Base-by-base conservation (phyloP, 2,888 invertebrate genomes). In the Lissocephala sabroskyi region DNA sequence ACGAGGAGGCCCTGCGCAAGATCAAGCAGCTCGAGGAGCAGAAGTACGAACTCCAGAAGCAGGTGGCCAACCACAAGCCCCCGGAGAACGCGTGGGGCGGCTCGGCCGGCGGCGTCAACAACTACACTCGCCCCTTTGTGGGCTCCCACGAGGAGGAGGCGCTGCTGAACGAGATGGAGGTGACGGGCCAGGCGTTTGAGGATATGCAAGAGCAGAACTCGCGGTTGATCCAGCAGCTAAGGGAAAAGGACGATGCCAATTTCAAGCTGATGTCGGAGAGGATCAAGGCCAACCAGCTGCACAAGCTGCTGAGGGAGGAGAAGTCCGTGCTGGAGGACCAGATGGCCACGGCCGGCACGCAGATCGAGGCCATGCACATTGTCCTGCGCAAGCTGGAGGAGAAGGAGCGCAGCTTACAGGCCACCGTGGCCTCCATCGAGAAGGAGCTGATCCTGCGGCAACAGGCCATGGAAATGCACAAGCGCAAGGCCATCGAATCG, bases 131-230 rank as follows among this genome's bases (percentile, higher is more conserved):
- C 19, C 90, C 91, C 0, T 92, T 92, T 79, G 91, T 91, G 0
- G 91, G 91, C 1, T 91, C 91, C 0, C 90, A 90, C 78, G 97
- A 98, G 83, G 98, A 98, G 84, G 98, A 98, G 80, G 97, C 97
- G 0, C 87, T 99, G 42, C 86, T 98, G 11, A 98, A 96, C 82
- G 99, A 99, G 86, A 98, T 99, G 96, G 98, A 99, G 83, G 97
- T 97, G 2, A 99, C 98, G 0, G 98, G 98, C 0, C 98, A 98
- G 84, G 98, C 98, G 1, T 97, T 97, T 81, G 98, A 99, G 83
- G 98, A 99, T 79, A 97, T 98, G 97, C 98, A 98, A 86, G 98
- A 98, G 78, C 98, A 98, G 86, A 98, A 98, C 85, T 95, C 96
- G 0, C 87, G 97, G 29, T 88, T 98, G 14, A 93, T 98, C 43